Evolutionary conservation across 2,797 vertebrate genomes (phyloP).

Genomic region (Cirrhinus molitorella): DNA sequence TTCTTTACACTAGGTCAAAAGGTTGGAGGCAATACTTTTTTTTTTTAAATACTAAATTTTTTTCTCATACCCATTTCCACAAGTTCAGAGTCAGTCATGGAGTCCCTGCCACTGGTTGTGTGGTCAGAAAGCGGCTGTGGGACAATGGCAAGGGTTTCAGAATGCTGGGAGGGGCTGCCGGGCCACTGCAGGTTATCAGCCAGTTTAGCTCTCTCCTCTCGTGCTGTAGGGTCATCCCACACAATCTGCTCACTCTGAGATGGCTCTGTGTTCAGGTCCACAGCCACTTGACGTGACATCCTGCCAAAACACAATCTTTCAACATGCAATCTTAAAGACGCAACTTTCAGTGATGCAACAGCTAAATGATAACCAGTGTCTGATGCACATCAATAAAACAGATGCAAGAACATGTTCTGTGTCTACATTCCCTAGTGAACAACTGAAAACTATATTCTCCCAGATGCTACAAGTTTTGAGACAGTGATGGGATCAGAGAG

Average conservation of each 20-base stretch:
- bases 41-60: not conserved
- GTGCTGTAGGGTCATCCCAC: constrained; percentile 97
- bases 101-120: constrained; percentile 71
- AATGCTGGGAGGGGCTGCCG: constrained; percentile 88
- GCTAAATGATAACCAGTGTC: not conserved
- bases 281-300: constrained; percentile 81
- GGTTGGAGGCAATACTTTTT: not conserved
- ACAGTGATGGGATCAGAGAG: not conserved
- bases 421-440: not conserved
- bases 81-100: constrained; percentile 85
- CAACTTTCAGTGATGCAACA: not conserved
- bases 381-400: not conserved
- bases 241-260: constrained; percentile 98
- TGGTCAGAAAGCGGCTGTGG: constrained; percentile 64
- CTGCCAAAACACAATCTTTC: constrained; percentile 68
- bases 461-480: not conserved
- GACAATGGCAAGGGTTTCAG: constrained; percentile 75
- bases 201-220: constrained; percentile 95
- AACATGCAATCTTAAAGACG: not conserved
- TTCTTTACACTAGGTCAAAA: not conserved
- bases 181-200: constrained; percentile 96
- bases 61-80: constrained; percentile 83
- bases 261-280: constrained; percentile 92
- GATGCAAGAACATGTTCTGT: no score
- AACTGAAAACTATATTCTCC: not conserved